These are phyloP conservation scores for Melanotaenia parkinsoni DNA, from an alignment of 2,797 vertebrate genomes.

Conservation along the genomic window DNA sequence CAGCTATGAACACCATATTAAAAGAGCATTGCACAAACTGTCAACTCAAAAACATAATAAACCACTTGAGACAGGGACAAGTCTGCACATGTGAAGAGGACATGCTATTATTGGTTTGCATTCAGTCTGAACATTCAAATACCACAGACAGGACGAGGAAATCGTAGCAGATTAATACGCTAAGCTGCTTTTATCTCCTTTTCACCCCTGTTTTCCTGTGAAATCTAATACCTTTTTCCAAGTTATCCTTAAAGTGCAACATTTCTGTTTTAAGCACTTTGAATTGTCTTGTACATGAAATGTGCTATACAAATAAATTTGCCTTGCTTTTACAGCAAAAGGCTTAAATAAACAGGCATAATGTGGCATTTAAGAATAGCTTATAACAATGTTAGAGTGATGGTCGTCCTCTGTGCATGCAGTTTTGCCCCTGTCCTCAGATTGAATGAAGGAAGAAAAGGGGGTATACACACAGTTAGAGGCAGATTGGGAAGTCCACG, in stretches of 20 bases:
- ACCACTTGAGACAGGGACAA: constrained; percentile 68
- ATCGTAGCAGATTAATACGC: constrained; percentile 35
- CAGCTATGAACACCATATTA: constrained; percentile 24
- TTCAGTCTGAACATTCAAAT: constrained; percentile 38
- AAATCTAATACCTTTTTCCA: constrained; percentile 43
- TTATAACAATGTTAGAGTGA: constrained; percentile 1
- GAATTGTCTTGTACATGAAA: too few relatives aligned
- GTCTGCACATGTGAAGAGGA: constrained; percentile 64
- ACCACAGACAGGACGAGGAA: constrained; percentile 30
- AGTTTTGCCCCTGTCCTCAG: constrained; percentile 79
- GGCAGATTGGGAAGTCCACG: constrained; percentile 99
- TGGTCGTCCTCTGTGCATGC: constrained; percentile 49
- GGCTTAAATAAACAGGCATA: constrained; percentile 19
- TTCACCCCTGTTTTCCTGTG: constrained; percentile 28
- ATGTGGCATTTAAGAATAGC: constrained; percentile 23
- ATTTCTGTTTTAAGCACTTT: constrained; percentile 18
- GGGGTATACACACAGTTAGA: constrained; percentile 97
- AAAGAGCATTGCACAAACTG: constrained; percentile 55
- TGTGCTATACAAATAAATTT: too few relatives aligned
- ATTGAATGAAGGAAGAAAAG: constrained; percentile 89
- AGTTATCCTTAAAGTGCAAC: constrained; percentile 33
- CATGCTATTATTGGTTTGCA: constrained; percentile 15
- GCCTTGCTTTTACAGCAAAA: constrained; percentile 6
- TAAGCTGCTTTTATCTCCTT: constrained; percentile 16
- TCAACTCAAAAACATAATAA: constrained; percentile 59